Evolutionary conservation across 2,888 invertebrate genomes (phyloP), one percentile per base, ranked within the genome.

Genomic region (Caenorhabditis sinica): DNA sequence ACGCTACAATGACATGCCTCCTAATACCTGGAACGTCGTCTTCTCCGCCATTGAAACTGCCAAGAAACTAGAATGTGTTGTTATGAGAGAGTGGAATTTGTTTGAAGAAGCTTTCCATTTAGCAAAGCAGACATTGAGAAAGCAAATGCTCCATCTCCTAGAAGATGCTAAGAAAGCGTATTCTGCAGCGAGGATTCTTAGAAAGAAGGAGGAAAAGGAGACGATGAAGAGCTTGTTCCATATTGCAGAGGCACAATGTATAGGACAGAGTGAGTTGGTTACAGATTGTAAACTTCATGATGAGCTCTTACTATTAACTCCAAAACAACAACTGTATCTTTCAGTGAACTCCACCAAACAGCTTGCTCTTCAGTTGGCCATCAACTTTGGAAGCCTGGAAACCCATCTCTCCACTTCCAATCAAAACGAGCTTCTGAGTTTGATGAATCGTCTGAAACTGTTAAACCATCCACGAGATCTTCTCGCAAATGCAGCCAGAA

Each of bases 201-300:
- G 45, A 33, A 71, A 56, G 0, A 53, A 23, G 25, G 56, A 65
- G 15, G 80, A 80, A 17, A 58, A 72, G 28, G 36, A 66, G 8
- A 72, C 80, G 8, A 80, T 72, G 30, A n/a, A 30, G 4, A 72
- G 72, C 33, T 72, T 80, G 20, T 80, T 72, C 28, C 80, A 80
- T 49, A 80, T 80, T 33, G 80, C 80, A 13, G 80, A 80, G 25
- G 72, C 80, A 15, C 80, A 80, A 45, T 72, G 72, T 36, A n/a
- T 69, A 23, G 71, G 63, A 60, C 71, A 79, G 20, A 79, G 77
- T 79, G 43, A 63, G 77, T 53, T 23, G 5, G 2, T 8, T 36
- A 36, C 36, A 13, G 17, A 49, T 49, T 6, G 5, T 1, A 49
- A 4, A 49, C 15, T 28, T 58, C 23, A 5, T 5, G n/a, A 17